A percentile compares a stretch with the other conserved stretches of the same genome.
These are phyloP conservation scores for Anoura caudifer DNA, from an alignment of 2,113 vertebrate species.

Conservation along the genomic window DNA sequence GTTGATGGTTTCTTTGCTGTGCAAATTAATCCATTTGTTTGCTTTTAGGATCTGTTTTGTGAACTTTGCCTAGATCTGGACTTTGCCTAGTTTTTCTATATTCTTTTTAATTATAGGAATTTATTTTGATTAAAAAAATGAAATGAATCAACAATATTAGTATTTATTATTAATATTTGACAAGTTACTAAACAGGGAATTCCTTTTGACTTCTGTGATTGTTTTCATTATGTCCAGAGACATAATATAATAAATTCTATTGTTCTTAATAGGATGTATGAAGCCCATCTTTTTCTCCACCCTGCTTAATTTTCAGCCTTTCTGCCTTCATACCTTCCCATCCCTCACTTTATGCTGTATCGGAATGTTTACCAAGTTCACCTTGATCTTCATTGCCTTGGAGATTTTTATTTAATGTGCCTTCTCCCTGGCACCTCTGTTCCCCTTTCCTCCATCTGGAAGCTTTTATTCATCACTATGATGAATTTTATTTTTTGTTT, in stretches of 20 bases:
- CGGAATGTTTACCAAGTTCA: neutral
- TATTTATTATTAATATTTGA: slow-evolving; percentile 11
- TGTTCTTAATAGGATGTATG: neutral
- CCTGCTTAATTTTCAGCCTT: neutral
- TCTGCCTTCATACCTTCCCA: neutral
- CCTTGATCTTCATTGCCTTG: neutral
- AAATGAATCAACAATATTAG: neutral
- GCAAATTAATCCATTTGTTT: neutral
- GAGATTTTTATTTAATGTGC: neutral
- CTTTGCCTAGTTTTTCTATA: neutral
- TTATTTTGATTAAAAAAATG: slow-evolving; percentile 4
- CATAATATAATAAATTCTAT: neutral
- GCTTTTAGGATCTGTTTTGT: neutral
- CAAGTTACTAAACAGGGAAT: slow-evolving; percentile 1
- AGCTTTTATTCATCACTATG: neutral
- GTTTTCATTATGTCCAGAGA: slow-evolving; percentile 29
- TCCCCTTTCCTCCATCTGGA: neutral
- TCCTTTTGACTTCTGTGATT: neutral
- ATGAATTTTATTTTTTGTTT: too few species aligned
- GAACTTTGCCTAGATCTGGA: neutral
- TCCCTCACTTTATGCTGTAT: neutral
- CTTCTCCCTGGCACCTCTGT: neutral
- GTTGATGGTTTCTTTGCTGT: neutral
- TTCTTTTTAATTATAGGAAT: neutral
- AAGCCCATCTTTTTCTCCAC: neutral